These are phyloP conservation scores for Dryocosmus kuriphilus DNA, from an alignment of 2,888 invertebrate species.

Conservation along the genomic window DNA sequence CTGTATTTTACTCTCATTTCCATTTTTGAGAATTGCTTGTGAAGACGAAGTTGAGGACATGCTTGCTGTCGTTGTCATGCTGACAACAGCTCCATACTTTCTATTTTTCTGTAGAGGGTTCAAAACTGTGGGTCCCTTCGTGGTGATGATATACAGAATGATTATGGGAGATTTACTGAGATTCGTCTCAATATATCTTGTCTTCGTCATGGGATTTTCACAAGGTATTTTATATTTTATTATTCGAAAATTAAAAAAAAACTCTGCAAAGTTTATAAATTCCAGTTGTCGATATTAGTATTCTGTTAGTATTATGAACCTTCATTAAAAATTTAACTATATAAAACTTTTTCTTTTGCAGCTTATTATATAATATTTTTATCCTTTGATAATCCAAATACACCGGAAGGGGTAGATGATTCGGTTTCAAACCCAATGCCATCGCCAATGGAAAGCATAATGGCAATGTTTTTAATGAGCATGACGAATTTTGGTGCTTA, in stretches of 20 bases:
- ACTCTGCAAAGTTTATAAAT: no score
- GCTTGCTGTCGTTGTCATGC: constrained; percentile 94
- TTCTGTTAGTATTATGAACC: no score
- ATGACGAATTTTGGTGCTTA: constrained; percentile 97
- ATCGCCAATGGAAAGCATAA: constrained; percentile 95
- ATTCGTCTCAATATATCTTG: constrained; percentile 97
- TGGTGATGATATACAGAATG: constrained; percentile 99
- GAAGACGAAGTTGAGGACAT: constrained; percentile 93
- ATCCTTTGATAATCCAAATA: constrained; percentile 90
- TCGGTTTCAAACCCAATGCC: constrained; percentile 92
- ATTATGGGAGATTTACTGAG: constrained; percentile 96
- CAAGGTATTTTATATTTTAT: constrained; percentile 83
- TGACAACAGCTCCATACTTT: constrained; percentile 97
- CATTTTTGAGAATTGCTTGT: constrained; percentile 91
- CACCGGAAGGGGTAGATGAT: constrained; percentile 90
- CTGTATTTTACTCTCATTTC: constrained; percentile 90
- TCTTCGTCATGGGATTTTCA: constrained; percentile 98
- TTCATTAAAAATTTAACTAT: background rate
- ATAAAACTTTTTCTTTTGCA: constrained; percentile 73
- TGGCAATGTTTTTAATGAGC: constrained; percentile 99
- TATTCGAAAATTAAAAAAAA: background rate
- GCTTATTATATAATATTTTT: constrained; percentile 95
- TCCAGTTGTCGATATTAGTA: no score
- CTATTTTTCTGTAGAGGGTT: constrained; percentile 99
- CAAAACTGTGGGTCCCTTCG: constrained; percentile 98